These are phyloP conservation scores for Gallinago paraguaiae DNA, from an alignment of 2,113 vertebrate species.

Conservation along the genomic window DNA sequence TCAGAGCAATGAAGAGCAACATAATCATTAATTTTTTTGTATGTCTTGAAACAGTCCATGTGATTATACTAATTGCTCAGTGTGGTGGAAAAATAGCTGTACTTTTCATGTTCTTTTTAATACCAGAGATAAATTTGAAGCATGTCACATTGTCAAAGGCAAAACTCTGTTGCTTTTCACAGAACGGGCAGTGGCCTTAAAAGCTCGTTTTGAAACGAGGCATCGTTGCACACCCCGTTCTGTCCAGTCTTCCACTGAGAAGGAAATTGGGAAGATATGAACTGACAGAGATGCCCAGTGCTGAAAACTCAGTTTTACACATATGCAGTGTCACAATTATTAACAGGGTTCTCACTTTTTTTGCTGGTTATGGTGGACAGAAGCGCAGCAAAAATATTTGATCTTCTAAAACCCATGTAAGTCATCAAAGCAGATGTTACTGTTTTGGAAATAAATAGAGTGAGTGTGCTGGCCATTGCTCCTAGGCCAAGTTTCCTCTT, in stretches of 20 bases:
- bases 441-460: not conserved
- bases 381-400: not conserved
- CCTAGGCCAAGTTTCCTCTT: rapidly evolving
- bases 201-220: not conserved
- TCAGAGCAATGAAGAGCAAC: not conserved
- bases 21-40: not conserved
- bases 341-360: not conserved
- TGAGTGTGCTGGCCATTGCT: not conserved
- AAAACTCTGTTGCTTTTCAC: not conserved
- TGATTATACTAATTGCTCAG: not conserved
- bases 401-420: not conserved
- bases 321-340: not conserved
- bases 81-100: not conserved
- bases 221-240: not conserved
- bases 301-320: not conserved
- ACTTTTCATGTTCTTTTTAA: not conserved
- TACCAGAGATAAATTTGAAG: not conserved
- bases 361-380: not conserved
- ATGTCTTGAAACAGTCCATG: not conserved
- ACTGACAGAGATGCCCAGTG: not conserved
- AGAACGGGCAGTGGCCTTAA: not conserved
- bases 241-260: not conserved
- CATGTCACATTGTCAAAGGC: not conserved
- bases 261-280: not conserved
- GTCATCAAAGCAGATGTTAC: not conserved